These are phyloP conservation scores for Saturnia japonica DNA, from an alignment of 2,888 invertebrate genomes.

Conservation along the genomic window DNA sequence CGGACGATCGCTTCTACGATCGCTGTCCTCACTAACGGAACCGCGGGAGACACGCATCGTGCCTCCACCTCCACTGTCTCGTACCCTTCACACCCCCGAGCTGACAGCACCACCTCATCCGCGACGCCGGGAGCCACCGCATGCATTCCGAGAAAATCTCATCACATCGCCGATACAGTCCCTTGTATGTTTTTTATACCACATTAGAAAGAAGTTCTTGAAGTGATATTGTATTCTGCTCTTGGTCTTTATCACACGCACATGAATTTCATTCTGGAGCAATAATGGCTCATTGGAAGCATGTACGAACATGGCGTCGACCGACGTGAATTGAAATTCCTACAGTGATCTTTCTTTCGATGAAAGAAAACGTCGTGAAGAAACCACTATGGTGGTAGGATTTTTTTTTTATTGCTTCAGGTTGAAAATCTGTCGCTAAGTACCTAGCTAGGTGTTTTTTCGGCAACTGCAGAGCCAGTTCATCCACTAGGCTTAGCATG, in stretches of 20 bases:
- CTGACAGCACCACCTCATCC: slow-evolving; percentile 27
- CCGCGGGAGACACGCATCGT: slow-evolving; percentile 32
- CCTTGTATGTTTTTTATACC: slow-evolving; percentile 34
- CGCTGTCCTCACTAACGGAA: slow-evolving; percentile 83
- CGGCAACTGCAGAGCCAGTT: not conserved
- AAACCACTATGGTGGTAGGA: no score
- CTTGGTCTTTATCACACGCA: not conserved
- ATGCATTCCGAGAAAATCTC: slow-evolving; percentile 62
- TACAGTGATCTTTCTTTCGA: no score
- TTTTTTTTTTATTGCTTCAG: no score
- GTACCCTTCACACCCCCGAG: slow-evolving; percentile 43
- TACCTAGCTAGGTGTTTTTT: not conserved
- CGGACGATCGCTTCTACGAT: slow-evolving; percentile 77
- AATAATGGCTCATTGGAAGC: no score
- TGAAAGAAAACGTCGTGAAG: no score
- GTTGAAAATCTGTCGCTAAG: no score
- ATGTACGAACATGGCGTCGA: not conserved
- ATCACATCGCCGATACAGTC: slow-evolving; percentile 64
- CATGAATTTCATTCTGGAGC: no score
- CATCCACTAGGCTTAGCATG: no score
- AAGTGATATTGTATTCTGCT: not conserved
- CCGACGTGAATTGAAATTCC: no score
- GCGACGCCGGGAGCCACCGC: slow-evolving; percentile 37
- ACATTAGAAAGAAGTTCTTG: not conserved
- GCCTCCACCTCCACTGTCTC: slow-evolving; percentile 2